Evolutionary conservation across 2,888 invertebrate species (phyloP), one percentile per base, ranked within the genome.

Genomic region (Liposcelis brunnea): DNA sequence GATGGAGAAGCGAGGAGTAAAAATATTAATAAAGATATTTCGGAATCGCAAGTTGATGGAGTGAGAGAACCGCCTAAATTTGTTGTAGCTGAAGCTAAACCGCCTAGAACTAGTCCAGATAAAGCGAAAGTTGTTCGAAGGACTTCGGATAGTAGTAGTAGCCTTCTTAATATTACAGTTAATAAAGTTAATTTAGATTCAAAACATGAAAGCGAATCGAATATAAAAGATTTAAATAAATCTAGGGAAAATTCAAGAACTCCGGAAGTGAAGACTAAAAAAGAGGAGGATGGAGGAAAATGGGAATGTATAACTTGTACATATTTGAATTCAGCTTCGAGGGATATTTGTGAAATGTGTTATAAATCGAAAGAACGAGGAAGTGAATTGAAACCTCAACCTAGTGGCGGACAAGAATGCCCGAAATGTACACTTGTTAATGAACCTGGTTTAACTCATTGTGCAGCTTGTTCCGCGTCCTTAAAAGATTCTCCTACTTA

Each of bases 231-330:
- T n/a, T n/a, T n/a, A n/a, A n/a, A n/a, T n/a, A n/a, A n/a, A n/a
- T n/a, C n/a, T n/a, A n/a, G n/a, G n/a, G n/a, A n/a, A n/a, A n/a
- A n/a, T n/a, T n/a, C 67, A 1, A 59, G 64, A 53, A 66, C 68
- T 0, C 56, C 68, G 2, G 69, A 68, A 47, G 57, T 66, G 53
- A 54, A 67, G 53, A 65, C 67, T 46, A 52, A 52, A 19, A 59
- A 64, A 50, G 65, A 65, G 14, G 48, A 40, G 42, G 58, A 51
- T 46, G 69, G 10, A 5, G 40, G 19, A 6, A 68, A 65, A 49
- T 84, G 83, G 84, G 70, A 75, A 49, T 84, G 83, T 57, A 66
- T 65, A 1, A 70, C 73, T 0, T 84, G 84, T 60, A 84, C 84
- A 0, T 83, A 69, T 58, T 58, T 77, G 11, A 84, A 84, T 55